A percentile compares a stretch with the other conserved stretches of the same genome.
These are phyloP conservation scores for Stenolophus ochropezus DNA, from an alignment of 2,888 invertebrate genomes.

Conservation along the genomic window DNA sequence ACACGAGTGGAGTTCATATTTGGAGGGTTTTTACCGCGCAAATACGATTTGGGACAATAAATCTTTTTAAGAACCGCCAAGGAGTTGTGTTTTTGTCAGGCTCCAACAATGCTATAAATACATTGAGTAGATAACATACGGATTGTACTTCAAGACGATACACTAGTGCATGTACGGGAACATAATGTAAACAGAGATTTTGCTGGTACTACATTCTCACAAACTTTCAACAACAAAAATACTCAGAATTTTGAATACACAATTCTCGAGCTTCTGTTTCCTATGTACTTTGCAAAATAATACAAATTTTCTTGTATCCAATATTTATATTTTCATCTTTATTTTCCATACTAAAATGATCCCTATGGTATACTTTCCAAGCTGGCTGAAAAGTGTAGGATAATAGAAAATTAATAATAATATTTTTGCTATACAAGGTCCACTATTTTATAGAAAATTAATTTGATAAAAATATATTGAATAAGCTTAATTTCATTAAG, in stretches of 20 bases:
- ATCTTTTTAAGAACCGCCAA: conserved; percentile 40
- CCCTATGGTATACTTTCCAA: no score
- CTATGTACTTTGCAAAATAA: no score
- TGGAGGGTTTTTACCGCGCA: conserved; percentile 21
- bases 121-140: conserved; percentile 27
- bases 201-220: not conserved
- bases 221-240: not conserved
- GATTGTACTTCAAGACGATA: not conserved
- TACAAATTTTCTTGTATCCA: no score
- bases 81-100: conserved; percentile 41
- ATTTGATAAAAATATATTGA: no score
- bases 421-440: no score
- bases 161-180: not conserved
- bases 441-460: no score
- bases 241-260: not conserved
- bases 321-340: no score
- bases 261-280: no score
- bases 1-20: conserved; percentile 39
- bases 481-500: no score
- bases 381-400: no score
- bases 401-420: no score
- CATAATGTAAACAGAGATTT: not conserved
- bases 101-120: conserved; percentile 33
- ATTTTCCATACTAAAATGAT: no score
- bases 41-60: conserved; percentile 41